These are phyloP conservation scores for Thereva nobilitata DNA, from an alignment of 2,888 invertebrate genomes.

Conservation along the genomic window DNA sequence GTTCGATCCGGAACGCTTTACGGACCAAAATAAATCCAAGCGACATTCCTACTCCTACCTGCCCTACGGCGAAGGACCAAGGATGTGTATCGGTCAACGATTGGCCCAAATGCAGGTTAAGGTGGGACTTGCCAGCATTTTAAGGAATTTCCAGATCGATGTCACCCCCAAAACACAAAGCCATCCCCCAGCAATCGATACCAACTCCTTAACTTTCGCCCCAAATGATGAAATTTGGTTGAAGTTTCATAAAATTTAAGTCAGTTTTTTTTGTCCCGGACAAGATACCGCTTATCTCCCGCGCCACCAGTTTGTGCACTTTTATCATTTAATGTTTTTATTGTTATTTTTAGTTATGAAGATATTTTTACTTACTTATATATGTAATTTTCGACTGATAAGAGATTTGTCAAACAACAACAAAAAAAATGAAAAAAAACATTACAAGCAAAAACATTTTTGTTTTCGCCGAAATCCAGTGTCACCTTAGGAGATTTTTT, in stretches of 20 bases:
- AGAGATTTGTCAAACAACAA: too few relatives aligned
- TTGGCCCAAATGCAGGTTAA: slow-evolving; percentile 41
- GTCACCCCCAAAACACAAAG: slow-evolving; percentile 21
- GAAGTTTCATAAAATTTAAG: slow-evolving; percentile 40
- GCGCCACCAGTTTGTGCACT: too few relatives aligned
- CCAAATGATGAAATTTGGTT: slow-evolving; percentile 39
- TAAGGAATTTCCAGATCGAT: slow-evolving; percentile 37
- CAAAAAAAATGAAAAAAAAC: too few relatives aligned
- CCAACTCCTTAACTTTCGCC: slow-evolving; percentile 29
- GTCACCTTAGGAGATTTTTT: too few relatives aligned
- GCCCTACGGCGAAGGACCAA: slow-evolving; percentile 52
- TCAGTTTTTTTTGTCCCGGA: too few relatives aligned
- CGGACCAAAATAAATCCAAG: slow-evolving; percentile 44
- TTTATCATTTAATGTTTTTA: too few relatives aligned
- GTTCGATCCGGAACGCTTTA: slow-evolving; percentile 55
- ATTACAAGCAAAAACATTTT: too few relatives aligned
- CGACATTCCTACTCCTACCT: slow-evolving; percentile 47
- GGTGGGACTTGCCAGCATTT: slow-evolving; percentile 36
- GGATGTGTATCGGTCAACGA: slow-evolving; percentile 43
- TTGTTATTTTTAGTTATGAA: too few relatives aligned
- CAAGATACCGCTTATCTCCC: too few relatives aligned
- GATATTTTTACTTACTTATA: too few relatives aligned
- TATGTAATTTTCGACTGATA: too few relatives aligned
- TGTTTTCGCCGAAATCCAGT: too few relatives aligned
- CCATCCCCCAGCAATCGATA: slow-evolving; percentile 34